A percentile compares a stretch with the other conserved stretches of the same genome.
Evolutionary conservation across 2,113 vertebrate species (phyloP).

Genomic region (Uropsilus gracilis): DNA sequence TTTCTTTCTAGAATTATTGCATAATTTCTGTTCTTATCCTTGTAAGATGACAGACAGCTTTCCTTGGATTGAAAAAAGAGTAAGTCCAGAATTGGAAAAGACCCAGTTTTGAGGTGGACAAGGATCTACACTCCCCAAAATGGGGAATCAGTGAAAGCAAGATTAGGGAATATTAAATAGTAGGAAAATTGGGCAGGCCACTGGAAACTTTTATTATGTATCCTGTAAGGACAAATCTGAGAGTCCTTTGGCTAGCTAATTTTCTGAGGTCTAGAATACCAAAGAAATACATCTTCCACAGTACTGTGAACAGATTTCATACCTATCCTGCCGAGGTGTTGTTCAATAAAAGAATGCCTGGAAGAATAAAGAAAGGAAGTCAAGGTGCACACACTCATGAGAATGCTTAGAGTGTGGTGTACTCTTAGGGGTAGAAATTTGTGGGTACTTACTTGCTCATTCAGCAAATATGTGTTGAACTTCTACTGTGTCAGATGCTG

Average conservation of each 20-base stretch:
- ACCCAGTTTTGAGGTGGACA: background rate
- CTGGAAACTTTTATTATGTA: conserved; percentile 38
- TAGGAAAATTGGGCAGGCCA: background rate
- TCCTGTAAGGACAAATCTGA: conserved; percentile 32
- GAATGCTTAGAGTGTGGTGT: background rate
- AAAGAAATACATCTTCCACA: background rate
- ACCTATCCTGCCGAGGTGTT: background rate
- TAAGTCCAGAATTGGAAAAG: background rate
- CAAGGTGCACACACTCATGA: background rate
- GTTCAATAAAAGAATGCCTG: background rate
- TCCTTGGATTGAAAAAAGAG: background rate
- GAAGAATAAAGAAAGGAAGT: conserved; percentile 15
- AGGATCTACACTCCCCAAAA: background rate
- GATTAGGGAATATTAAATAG: background rate
- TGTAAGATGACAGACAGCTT: background rate
- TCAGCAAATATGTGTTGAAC: background rate
- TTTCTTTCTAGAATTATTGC: conserved; percentile 22
- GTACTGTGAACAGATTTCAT: background rate
- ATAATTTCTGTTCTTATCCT: conserved; percentile 47
- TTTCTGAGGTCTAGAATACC: background rate
- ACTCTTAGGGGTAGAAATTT: background rate
- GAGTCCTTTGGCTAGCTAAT: background rate
- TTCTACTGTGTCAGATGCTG: background rate
- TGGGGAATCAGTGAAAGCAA: background rate
- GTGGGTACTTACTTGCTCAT: background rate